Evolutionary conservation across 2,797 vertebrate genomes (phyloP), one percentile per base, ranked within the genome.

Genomic region (Spinus pinus): DNA sequence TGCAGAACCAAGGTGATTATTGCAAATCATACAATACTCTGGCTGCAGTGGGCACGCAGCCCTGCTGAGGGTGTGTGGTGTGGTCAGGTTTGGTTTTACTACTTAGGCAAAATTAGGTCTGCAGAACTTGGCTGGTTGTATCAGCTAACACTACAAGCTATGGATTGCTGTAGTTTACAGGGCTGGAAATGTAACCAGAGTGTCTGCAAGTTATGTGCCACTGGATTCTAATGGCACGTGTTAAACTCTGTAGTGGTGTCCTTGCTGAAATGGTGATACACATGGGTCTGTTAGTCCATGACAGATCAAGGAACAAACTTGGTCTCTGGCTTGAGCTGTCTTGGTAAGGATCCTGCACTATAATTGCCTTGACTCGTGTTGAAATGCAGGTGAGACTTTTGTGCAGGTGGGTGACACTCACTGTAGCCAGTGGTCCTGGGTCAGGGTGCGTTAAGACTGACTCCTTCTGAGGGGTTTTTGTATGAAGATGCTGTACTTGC

Each of bases 161-260:
- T 27, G 1, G 3, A 46, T 1, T 74, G 57, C 44, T 73, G 49
- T 65, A 44, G 54, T 22, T 80, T 39, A 57, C 14, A 24, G 46
- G 53, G 25, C 41, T 86, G 44, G 73, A 47, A 92, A 53, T 44
- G 31, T 10, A 62, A 73, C 16, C 49, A 39, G 25, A 12, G 28
- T 21, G 23, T 33, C 21, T 51, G 33, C 10, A 6, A n/a, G 31
- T 21, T 69, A 8, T 3, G 16, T 47, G 37, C 58, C 22, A 30
- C 6, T 58, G 61, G 14, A 28, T 23, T 56, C 27, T 35, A 69
- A 11, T n/a, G 47, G 46, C 3, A 28, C 0, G 0, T 23, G 35
- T 20, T 78, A 39, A 83, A 20, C 33, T 33, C 31, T 22, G 25
- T 23, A 39, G 53, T 21, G 44, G 44, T n/a, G n/a, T 53, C 50